Evolutionary conservation across 2,888 invertebrate genomes (phyloP).

Genomic region (Papilio elwesi): DNA sequence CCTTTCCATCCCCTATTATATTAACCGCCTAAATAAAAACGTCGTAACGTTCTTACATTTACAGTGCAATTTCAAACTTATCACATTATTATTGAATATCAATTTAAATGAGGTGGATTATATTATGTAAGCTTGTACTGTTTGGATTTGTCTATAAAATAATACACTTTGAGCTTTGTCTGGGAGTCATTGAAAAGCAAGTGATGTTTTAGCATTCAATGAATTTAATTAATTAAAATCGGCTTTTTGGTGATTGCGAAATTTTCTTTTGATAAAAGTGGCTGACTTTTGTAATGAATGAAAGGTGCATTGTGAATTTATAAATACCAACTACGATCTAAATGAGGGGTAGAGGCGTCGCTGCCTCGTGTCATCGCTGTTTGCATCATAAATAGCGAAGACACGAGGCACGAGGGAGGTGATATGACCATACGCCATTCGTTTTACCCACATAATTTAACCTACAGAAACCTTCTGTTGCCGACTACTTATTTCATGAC

Average conservation of each 20-base stretch:
- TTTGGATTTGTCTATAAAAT: conserved; percentile 81
- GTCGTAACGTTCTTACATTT: conserved; percentile 51
- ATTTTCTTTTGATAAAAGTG: conserved; percentile 46
- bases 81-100: conserved; percentile 1
- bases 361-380: too few species aligned
- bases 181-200: conserved; percentile 76
- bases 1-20: conserved; percentile 80
- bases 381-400: too few species aligned
- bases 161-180: conserved; percentile 83
- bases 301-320: neutral
- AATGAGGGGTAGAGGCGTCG: too few species aligned
- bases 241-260: conserved; percentile 62
- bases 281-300: conserved; percentile 27
- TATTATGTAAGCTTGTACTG: conserved; percentile 64
- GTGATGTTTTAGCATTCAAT: conserved; percentile 78
- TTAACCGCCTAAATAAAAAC: conserved; percentile 55
- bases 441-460: too few species aligned
- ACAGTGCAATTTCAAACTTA: conserved; percentile 52
- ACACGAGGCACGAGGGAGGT: too few species aligned
- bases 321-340: neutral
- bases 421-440: too few species aligned
- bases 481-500: too few species aligned
- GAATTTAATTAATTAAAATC: conserved; percentile 81
- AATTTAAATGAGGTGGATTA: conserved; percentile 39
- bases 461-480: too few species aligned